These are phyloP conservation scores for Arctopsyche grandis DNA, from an alignment of 1,140 invertebrate species.

Conservation along the genomic window DNA sequence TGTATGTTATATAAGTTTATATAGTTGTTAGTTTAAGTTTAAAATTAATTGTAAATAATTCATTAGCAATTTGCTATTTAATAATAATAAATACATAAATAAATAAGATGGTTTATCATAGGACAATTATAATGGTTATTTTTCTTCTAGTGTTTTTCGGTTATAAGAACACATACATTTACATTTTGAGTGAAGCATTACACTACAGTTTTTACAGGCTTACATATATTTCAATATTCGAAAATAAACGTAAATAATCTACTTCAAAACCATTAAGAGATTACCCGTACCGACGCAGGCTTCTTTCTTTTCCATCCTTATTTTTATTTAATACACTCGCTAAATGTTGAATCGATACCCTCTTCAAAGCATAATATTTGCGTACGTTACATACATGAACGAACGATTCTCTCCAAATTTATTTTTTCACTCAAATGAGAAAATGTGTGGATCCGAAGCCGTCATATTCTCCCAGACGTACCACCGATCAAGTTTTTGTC, in stretches of 20 bases:
- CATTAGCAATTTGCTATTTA: no score
- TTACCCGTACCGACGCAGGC: neutral
- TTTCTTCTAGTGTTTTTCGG: no score
- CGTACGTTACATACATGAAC: neutral
- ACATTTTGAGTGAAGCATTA: no score
- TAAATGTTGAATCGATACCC: neutral
- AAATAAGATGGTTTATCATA: no score
- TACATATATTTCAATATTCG: slow-evolving; percentile 3
- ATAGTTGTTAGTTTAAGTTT: no score
- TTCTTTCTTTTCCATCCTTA: neutral
- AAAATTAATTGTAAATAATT: no score
- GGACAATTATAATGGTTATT: no score
- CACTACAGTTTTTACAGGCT: neutral
- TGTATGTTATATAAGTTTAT: no score
- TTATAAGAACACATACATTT: no score
- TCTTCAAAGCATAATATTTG: slow-evolving; percentile 7
- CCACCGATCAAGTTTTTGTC: neutral
- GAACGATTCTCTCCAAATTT: neutral
- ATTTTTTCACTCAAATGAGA: neutral
- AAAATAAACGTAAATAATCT: neutral
- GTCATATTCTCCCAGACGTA: neutral
- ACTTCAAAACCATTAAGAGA: neutral
- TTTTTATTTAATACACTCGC: neutral
- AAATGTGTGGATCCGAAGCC: neutral
- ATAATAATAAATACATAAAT: no score